Percentiles rank a stretch among this genome's conserved stretches.
These are phyloP conservation scores for Campopleginae sp. DNA, from an alignment of 2,888 invertebrate genomes.

Conservation along the genomic window DNA sequence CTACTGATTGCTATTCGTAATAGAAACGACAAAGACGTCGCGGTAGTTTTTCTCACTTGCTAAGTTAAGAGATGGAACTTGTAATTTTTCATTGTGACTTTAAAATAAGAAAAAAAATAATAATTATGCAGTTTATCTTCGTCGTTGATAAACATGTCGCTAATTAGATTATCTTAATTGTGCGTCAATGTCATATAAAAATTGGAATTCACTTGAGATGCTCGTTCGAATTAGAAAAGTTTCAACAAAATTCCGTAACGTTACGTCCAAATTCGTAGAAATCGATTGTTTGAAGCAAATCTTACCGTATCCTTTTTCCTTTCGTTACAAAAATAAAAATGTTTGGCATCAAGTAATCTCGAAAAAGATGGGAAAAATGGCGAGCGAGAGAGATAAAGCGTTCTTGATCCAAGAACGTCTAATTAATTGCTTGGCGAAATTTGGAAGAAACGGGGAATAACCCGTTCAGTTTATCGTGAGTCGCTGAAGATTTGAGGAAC, in stretches of 20 bases:
- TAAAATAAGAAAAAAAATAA: too few species aligned
- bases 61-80: neutral
- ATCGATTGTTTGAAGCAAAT: neutral
- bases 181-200: neutral
- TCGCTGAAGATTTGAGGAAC: too few species aligned
- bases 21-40: neutral
- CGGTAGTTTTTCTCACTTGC: neutral
- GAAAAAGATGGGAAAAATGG: neutral
- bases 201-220: neutral
- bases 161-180: neutral
- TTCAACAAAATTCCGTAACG: neutral
- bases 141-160: neutral
- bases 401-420: neutral
- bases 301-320: neutral
- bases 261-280: neutral
- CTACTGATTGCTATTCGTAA: neutral
- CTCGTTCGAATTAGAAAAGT: neutral
- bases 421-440: neutral
- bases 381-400: neutral
- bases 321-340: slow-evolving; percentile 5
- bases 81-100: neutral
- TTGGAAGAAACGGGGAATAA: too few species aligned
- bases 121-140: neutral
- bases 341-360: neutral
- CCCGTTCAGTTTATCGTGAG: too few species aligned